These are phyloP conservation scores for Siphamia tubifer DNA, from an alignment of 2,113 vertebrate species.

Conservation along the genomic window DNA sequence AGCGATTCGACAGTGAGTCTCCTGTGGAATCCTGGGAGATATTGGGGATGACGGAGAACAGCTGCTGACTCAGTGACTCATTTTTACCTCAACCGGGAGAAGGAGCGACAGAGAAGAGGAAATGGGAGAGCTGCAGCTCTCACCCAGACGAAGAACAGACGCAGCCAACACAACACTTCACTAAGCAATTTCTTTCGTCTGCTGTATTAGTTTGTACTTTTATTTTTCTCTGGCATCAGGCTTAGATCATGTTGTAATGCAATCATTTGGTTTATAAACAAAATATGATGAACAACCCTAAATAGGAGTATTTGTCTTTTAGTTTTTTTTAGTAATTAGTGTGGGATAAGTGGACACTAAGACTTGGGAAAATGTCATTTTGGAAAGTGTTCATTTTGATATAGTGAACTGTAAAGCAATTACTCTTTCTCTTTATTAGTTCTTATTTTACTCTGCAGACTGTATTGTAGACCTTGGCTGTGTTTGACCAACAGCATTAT, in stretches of 20 bases:
- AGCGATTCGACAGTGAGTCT: conserved; percentile 43
- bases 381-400: no score
- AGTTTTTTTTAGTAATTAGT: neutral
- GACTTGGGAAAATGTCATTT: neutral
- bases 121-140: conserved; percentile 49
- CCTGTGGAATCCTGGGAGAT: conserved; percentile 69
- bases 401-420: neutral
- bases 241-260: neutral
- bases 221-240: neutral
- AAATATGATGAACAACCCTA: conserved; percentile 5
- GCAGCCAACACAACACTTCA: conserved; percentile 34
- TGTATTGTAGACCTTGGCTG: neutral
- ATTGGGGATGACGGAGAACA: conserved; percentile 68
- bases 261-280: conserved; percentile 34
- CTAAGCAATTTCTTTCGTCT: conserved; percentile 25
- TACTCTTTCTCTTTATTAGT: neutral
- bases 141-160: conserved; percentile 67
- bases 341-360: neutral
- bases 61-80: conserved; percentile 81
- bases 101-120: conserved; percentile 40
- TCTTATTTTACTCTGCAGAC: neutral
- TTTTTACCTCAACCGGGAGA: conserved; percentile 70
- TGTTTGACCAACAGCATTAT: neutral
- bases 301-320: neutral
- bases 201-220: conserved; percentile 30